Evolutionary conservation across 2,113 vertebrate genomes (phyloP).

Genomic region (Castor canadensis): DNA sequence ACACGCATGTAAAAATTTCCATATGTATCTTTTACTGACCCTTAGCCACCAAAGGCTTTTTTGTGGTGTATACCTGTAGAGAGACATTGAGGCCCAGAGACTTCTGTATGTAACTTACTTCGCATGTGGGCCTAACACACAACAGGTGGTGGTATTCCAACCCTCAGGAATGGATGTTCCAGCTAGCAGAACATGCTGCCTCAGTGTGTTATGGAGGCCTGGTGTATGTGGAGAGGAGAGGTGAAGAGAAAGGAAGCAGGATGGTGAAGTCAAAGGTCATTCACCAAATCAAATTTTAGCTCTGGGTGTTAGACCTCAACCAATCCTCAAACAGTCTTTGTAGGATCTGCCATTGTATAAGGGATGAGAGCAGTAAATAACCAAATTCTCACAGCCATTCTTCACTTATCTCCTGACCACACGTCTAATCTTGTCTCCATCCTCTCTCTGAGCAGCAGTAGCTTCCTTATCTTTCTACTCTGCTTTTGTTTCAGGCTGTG

Average conservation of each 20-base stretch:
- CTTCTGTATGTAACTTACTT: neutral
- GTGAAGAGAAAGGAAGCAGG: neutral
- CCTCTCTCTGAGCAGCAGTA: neutral
- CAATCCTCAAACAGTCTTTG: neutral
- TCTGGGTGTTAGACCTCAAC: neutral
- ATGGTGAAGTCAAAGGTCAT: conserved; percentile 12
- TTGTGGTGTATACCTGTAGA: neutral
- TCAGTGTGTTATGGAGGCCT: neutral
- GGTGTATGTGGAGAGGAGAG: neutral
- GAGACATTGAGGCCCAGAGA: neutral
- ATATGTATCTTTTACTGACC: neutral
- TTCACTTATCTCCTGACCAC: neutral
- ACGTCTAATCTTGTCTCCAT: neutral
- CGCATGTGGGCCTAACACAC: neutral
- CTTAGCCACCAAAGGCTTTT: neutral
- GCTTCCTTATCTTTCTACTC: neutral
- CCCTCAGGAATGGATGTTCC: neutral
- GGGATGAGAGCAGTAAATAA: conserved; percentile 7
- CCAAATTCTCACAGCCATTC: neutral
- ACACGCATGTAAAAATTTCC: neutral
- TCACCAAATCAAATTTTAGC: conserved; percentile 4
- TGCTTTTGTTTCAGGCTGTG: neutral
- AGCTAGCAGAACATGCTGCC: neutral
- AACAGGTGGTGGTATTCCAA: neutral
- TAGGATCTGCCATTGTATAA: neutral